A percentile compares a stretch with the other conserved stretches of the same genome.
Conservation (phyloP, 2,888 invertebrate genomes). For the Serrognathus titanus region DNA sequence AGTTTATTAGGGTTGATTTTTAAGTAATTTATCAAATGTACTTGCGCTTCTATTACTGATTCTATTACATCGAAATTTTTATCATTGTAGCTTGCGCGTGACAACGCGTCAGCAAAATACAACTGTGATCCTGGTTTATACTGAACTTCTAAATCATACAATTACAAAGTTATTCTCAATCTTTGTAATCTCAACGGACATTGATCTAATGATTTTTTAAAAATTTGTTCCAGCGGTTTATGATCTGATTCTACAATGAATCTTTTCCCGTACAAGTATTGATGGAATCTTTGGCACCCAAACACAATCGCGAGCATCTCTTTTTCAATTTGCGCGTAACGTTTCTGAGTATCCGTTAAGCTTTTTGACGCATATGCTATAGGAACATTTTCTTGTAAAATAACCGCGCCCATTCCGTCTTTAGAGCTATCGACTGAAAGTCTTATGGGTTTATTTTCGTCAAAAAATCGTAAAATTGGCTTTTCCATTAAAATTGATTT, state of each 20-base stretch:
- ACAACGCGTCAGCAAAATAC: constrained; percentile 32
- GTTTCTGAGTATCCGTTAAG: constrained; percentile 27
- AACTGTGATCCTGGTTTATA: constrained; percentile 33
- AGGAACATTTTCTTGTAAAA: constrained; percentile 31
- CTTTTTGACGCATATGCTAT: constrained; percentile 33
- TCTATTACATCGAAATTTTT: too few species aligned
- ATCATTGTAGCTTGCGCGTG: constrained; percentile 21
- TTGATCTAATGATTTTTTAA: constrained; percentile 25
- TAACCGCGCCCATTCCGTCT: constrained; percentile 20
- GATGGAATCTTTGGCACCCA: constrained; percentile 22
- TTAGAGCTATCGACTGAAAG: constrained; percentile 25
- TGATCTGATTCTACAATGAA: constrained; percentile 33
- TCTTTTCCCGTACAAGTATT: constrained; percentile 27
- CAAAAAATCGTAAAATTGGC: constrained; percentile 10
- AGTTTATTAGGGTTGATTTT: too few species aligned
- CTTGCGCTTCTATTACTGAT: too few species aligned
- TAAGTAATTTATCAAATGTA: too few species aligned
- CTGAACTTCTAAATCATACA: constrained; percentile 12
- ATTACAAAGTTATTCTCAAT: constrained; percentile 16
- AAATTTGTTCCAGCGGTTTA: constrained; percentile 24
- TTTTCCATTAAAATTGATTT: constrained; percentile 12
- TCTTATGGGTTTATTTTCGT: constrained; percentile 10
- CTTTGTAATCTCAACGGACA: constrained; percentile 22
- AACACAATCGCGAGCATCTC: constrained; percentile 26
- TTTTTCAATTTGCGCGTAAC: constrained; percentile 33